Conservation (phyloP, 2,113 vertebrate species). For the Bucco capensis region DNA sequence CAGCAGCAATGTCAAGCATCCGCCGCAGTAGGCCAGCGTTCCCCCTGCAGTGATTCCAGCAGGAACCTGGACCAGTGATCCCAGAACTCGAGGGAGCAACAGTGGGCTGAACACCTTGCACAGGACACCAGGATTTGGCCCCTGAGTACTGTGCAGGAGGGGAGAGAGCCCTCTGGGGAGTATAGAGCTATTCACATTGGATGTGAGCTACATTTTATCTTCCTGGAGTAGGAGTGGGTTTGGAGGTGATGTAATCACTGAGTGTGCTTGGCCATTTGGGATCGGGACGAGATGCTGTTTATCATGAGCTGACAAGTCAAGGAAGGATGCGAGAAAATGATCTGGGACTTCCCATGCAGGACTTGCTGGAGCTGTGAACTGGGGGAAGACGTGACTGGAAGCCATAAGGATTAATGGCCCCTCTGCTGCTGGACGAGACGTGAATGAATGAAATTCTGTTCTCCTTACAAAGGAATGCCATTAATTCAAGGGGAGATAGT, state of each 20-base stretch:
- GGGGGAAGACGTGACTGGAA: constrained; percentile 45
- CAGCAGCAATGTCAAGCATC: fast-evolving
- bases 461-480: constrained; percentile 41
- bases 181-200: neutral
- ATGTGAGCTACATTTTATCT: constrained; percentile 7
- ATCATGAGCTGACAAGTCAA: constrained; percentile 57
- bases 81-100: neutral
- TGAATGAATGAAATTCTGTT: constrained; percentile 62
- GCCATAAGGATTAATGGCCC: constrained; percentile 34
- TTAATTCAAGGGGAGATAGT: constrained; percentile 34
- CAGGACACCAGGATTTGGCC: neutral
- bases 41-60: neutral
- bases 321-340: constrained; percentile 42
- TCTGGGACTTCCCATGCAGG: constrained; percentile 52
- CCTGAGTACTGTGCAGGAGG: fast-evolving
- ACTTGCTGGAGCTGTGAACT: neutral
- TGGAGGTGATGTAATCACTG: constrained; percentile 49
- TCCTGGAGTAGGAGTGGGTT: constrained; percentile 33
- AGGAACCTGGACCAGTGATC: neutral
- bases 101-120: neutral
- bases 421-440: constrained; percentile 13
- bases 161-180: neutral
- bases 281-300: neutral
- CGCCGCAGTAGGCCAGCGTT: fast-evolving
- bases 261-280: neutral